These are phyloP conservation scores for Chloroceryle inda DNA, from an alignment of 2,797 vertebrate species.

Conservation along the genomic window DNA sequence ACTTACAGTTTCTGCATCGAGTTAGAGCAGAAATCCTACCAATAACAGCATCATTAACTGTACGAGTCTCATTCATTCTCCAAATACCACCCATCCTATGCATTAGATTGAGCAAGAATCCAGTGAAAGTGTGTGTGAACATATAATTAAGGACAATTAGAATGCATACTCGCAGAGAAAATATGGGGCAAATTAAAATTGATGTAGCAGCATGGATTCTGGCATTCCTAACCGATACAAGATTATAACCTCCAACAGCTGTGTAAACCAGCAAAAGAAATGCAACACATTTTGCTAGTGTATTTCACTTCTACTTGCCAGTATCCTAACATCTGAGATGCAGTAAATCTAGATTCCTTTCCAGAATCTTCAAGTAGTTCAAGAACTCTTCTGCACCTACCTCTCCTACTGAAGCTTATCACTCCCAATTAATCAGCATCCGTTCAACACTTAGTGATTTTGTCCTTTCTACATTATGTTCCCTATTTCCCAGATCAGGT, in stretches of 20 bases:
- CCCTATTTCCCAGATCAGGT: neutral
- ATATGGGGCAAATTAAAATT: slow-evolving; percentile 3
- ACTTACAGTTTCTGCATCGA: neutral
- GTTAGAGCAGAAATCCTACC: neutral
- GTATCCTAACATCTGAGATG: neutral
- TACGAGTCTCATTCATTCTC: neutral
- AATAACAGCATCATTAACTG: slow-evolving; percentile 30
- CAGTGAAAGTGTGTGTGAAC: neutral
- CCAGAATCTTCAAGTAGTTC: neutral
- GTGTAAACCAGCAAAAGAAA: neutral
- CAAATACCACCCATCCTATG: neutral
- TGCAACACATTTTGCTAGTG: neutral
- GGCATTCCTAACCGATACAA: neutral
- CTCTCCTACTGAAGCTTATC: neutral
- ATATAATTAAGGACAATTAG: slow-evolving; percentile 36
- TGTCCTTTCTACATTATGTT: neutral
- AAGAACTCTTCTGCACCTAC: neutral
- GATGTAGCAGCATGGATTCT: neutral
- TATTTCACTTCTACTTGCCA: neutral
- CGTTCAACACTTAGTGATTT: neutral
- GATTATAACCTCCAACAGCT: slow-evolving; percentile 22
- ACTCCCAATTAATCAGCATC: neutral
- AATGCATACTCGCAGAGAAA: neutral
- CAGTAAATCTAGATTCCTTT: neutral
- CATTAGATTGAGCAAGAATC: neutral